Conservation (phyloP, 1,140 invertebrate genomes). For the Druon quercuslanigerum region DNA sequence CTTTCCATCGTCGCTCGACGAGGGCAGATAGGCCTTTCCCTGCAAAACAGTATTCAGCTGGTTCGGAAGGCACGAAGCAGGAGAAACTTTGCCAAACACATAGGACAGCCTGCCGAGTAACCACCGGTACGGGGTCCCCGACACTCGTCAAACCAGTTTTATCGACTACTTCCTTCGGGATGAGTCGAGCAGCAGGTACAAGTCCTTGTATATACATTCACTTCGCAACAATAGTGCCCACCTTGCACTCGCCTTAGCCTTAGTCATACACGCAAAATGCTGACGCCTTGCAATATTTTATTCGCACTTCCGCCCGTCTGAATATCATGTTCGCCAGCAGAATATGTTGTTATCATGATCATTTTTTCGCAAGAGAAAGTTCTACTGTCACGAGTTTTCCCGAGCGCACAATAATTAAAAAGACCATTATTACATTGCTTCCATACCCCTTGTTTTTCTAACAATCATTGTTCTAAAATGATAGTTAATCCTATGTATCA, state of each 20-base stretch:
- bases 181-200: conserved; percentile 61
- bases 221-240: conserved; percentile 4
- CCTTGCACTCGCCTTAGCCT: conserved; percentile 5
- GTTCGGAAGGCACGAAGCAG: conserved; percentile 40
- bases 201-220: conserved; percentile 39
- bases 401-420: too few relatives aligned
- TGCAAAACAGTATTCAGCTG: conserved; percentile 36
- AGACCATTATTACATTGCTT: too few relatives aligned
- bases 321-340: background rate
- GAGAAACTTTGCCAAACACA: conserved; percentile 53
- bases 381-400: background rate
- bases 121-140: conserved; percentile 57
- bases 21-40: conserved; percentile 48
- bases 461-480: too few relatives aligned
- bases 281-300: background rate
- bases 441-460: too few relatives aligned
- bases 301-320: background rate
- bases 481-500: too few relatives aligned
- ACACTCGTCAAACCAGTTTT: conserved; percentile 75
- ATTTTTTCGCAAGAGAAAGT: background rate
- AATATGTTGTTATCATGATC: background rate
- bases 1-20: conserved; percentile 45
- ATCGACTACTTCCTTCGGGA: conserved; percentile 73
- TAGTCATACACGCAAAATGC: background rate
- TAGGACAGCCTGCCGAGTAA: conserved; percentile 54